Conservation (phyloP, 2,113 vertebrate species). For the Cryptomyrus ogoouensis region DNA sequence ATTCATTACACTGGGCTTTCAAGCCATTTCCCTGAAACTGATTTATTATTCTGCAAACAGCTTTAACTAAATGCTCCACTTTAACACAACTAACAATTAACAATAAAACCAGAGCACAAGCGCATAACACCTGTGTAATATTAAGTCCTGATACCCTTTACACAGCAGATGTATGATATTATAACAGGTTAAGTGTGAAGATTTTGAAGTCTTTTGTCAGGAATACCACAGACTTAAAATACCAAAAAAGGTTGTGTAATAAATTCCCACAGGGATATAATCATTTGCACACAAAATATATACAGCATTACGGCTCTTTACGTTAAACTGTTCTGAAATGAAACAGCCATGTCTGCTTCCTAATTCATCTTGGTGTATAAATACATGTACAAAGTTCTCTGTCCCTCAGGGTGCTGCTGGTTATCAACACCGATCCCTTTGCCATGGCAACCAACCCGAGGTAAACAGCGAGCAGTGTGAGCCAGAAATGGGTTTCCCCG, state of each 20-base stretch:
- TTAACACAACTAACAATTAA: neutral
- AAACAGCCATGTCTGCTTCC: neutral
- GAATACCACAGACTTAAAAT: constrained; percentile 32
- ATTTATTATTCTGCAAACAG: neutral
- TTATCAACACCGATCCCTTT: neutral
- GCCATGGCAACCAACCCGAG: neutral
- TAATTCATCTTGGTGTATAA: too few relatives aligned
- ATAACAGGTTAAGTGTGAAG: neutral
- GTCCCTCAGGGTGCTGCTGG: neutral
- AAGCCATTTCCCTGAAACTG: neutral
- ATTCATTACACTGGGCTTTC: neutral
- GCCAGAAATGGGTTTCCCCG: neutral
- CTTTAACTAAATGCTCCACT: neutral
- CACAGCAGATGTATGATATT: neutral
- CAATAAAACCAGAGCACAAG: neutral
- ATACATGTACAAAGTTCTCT: neutral
- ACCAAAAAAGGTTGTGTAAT: constrained; percentile 43
- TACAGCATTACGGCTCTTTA: constrained; percentile 32
- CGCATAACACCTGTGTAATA: neutral
- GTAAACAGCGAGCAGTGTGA: neutral
- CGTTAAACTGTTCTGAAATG: neutral
- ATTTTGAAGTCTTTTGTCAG: constrained; percentile 13
- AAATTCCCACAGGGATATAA: constrained; percentile 54
- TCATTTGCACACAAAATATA: constrained; percentile 42
- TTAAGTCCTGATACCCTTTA: neutral